A percentile compares a stretch with the other conserved stretches of the same genome.
phyloP scores from a whole-genome alignment of 2,888 invertebrate species.

The Sarcophaga carnaria region DNA sequence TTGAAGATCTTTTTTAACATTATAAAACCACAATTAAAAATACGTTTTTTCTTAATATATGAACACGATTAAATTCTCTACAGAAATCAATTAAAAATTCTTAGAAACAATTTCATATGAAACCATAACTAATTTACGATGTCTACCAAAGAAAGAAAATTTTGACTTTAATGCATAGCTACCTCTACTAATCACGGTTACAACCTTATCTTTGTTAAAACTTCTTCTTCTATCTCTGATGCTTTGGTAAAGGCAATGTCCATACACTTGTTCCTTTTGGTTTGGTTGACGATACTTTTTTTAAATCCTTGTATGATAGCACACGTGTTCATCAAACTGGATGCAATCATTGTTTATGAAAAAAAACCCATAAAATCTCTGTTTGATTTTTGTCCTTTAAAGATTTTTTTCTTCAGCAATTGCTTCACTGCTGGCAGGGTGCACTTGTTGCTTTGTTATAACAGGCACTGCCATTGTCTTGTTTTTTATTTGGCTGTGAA shows the following conservation, averaged over 20 bases:
- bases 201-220: constrained; percentile 15
- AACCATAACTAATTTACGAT: constrained; percentile 51
- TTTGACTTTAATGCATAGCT: neutral
- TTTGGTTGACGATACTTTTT: neutral
- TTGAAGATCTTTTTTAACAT: neutral
- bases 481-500: constrained; percentile 39
- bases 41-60: neutral
- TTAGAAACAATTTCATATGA: constrained; percentile 37
- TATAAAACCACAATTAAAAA: neutral
- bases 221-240: neutral
- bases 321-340: constrained; percentile 45
- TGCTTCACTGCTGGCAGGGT: constrained; percentile 7
- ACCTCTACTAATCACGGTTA: constrained; percentile 39
- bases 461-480: neutral
- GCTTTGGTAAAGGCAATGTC: constrained; percentile 21
- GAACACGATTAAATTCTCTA: neutral
- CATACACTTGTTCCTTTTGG: constrained; percentile 42
- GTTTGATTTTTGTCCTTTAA: constrained; percentile 42
- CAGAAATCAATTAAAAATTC: neutral
- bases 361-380: constrained; percentile 22
- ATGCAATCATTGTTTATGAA: neutral
- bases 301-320: constrained; percentile 4
- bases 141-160: constrained; percentile 11
- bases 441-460: constrained; percentile 46
- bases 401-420: neutral